These are phyloP conservation scores for Drosophila melanogaster DNA, from an alignment of 1,140 invertebrate species.

Conservation along the genomic window Release_6_plus_ISO1_MT NT_033777.3:31917501-31918000, in stretches of 20 bases:
- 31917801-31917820: slow-evolving; percentile 16
- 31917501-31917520: slow-evolving; percentile 63
- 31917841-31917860: slow-evolving; percentile 31
- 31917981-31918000: slow-evolving; percentile 27
- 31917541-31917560: slow-evolving; percentile 20
- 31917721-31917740: slow-evolving; percentile 35
- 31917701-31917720: slow-evolving; percentile 34
- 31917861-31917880: slow-evolving; percentile 51
- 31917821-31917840: slow-evolving; percentile 23
- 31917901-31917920: slow-evolving; percentile 25
- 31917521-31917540: slow-evolving; percentile 37
- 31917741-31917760: slow-evolving; percentile 26
- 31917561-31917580: slow-evolving; percentile 45
- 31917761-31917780: slow-evolving; percentile 3
- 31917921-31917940: slow-evolving; percentile 43
- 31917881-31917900: slow-evolving; percentile 52
- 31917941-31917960: background rate
- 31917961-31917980: slow-evolving; percentile 1
- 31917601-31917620: slow-evolving; percentile 51
- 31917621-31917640: slow-evolving; percentile 73
- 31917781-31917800: slow-evolving; percentile 52
- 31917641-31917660: slow-evolving; percentile 62
- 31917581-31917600: slow-evolving; percentile 50
- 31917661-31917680: slow-evolving; percentile 46
- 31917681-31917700: slow-evolving; percentile 20